Conservation (phyloP, 2,113 vertebrate genomes). For the Zapornia atra region DNA sequence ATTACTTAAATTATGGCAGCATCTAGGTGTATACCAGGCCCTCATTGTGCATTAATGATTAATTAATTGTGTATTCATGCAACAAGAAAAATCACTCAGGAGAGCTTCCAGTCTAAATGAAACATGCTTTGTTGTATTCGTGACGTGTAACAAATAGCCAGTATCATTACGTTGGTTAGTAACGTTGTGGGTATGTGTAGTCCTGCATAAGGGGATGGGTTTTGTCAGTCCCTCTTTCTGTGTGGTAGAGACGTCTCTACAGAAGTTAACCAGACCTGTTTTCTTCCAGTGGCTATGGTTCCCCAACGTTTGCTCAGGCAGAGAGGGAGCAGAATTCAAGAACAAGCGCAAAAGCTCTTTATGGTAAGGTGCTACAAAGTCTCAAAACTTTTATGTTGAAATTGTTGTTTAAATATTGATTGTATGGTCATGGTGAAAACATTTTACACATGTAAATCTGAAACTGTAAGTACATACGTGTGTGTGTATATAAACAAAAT, state of each 20-base stretch:
- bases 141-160: not conserved
- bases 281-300: slow-evolving; percentile 79
- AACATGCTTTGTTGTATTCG: not conserved
- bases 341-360: slow-evolving; percentile 80
- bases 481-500: not conserved
- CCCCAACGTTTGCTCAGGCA: slow-evolving; percentile 66
- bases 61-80: not conserved
- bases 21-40: not conserved
- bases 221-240: not conserved
- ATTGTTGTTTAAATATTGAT: not conserved
- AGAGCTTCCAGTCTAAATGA: not conserved
- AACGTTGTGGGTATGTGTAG: not conserved
- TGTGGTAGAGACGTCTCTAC: not conserved
- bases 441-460: not conserved
- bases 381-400: not conserved
- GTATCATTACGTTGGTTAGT: not conserved
- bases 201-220: accelerated
- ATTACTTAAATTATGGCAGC: not conserved
- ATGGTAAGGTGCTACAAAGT: slow-evolving; percentile 66
- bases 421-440: not conserved
- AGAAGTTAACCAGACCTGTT: slow-evolving; percentile 11
- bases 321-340: slow-evolving; percentile 76
- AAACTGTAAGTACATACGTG: not conserved
- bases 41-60: not conserved
- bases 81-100: not conserved